phyloP scores from a whole-genome alignment of 2,888 invertebrate genomes.

The Scrobipalpa atriplicella region DNA sequence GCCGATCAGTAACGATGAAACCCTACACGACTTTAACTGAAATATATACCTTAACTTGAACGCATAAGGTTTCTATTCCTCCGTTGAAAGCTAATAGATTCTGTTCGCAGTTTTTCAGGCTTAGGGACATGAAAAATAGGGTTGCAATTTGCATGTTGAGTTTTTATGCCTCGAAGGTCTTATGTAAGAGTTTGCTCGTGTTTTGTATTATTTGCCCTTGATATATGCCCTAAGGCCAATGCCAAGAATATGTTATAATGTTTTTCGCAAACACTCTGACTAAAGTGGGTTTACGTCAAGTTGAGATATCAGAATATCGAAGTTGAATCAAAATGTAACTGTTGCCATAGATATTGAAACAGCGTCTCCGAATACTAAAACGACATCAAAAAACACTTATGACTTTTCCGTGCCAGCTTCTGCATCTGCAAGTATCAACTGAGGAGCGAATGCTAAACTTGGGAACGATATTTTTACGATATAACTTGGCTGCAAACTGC shows the following conservation, averaged over 20 bases:
- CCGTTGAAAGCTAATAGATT: conserved; percentile 38
- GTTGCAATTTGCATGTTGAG: conserved; percentile 49
- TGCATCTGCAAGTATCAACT: neutral
- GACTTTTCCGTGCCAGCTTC: neutral
- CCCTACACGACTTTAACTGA: conserved; percentile 37
- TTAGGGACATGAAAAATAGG: conserved; percentile 46
- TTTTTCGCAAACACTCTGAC: conserved; percentile 32
- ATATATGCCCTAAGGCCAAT: conserved; percentile 52
- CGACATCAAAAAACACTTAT: conserved; percentile 24
- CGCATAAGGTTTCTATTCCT: conserved; percentile 41
- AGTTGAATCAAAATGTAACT: neutral
- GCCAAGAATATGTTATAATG: conserved; percentile 60
- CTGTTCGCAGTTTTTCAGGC: conserved; percentile 39
- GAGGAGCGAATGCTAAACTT: neutral
- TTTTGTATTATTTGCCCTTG: conserved; percentile 59
- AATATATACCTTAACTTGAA: conserved; percentile 45
- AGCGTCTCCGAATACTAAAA: conserved; percentile 15
- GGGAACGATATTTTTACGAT: neutral
- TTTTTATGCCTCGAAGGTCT: conserved; percentile 39
- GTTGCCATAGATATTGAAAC: neutral
- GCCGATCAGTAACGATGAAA: conserved; percentile 55
- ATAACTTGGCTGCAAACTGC: neutral
- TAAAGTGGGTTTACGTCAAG: neutral
- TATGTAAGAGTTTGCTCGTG: conserved; percentile 50
- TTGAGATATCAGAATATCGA: neutral